These are phyloP conservation scores for Aramus guarauna DNA, from an alignment of 2,113 vertebrate genomes.

Conservation along the genomic window DNA sequence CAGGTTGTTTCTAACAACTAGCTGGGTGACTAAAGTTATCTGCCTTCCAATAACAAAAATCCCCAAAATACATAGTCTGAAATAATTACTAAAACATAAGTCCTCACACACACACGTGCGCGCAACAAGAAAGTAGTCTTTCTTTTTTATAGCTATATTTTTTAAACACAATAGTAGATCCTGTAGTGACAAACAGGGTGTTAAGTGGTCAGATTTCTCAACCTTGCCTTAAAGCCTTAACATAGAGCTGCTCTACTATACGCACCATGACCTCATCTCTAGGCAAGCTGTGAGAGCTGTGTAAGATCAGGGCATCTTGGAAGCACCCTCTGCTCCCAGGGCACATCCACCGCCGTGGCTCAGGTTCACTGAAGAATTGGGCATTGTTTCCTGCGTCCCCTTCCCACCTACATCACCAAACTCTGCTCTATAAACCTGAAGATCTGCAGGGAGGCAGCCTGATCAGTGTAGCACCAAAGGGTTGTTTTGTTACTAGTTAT, in stretches of 20 bases:
- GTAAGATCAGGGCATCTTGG: neutral
- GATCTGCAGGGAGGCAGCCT: neutral
- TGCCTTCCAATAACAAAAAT: neutral
- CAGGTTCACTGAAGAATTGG: neutral
- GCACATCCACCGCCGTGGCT: fast-evolving
- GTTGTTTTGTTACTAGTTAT: neutral
- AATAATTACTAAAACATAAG: neutral
- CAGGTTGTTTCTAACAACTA: neutral
- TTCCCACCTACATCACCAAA: neutral
- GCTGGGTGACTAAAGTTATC: neutral
- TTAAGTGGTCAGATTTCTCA: neutral
- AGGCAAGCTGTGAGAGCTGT: neutral
- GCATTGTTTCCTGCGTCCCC: neutral
- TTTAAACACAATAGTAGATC: neutral
- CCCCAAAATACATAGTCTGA: neutral
- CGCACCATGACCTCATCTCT: neutral
- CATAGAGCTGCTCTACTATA: neutral
- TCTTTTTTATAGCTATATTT: neutral
- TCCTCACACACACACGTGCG: fast-evolving
- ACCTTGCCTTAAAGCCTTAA: neutral
- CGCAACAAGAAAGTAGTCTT: neutral
- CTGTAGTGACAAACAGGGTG: neutral
- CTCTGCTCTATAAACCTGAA: neutral
- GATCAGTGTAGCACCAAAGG: neutral
- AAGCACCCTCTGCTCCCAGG: neutral